Base-by-base conservation (phyloP, 2,888 invertebrate genomes). In the Brachylomia viminalis region DNA sequence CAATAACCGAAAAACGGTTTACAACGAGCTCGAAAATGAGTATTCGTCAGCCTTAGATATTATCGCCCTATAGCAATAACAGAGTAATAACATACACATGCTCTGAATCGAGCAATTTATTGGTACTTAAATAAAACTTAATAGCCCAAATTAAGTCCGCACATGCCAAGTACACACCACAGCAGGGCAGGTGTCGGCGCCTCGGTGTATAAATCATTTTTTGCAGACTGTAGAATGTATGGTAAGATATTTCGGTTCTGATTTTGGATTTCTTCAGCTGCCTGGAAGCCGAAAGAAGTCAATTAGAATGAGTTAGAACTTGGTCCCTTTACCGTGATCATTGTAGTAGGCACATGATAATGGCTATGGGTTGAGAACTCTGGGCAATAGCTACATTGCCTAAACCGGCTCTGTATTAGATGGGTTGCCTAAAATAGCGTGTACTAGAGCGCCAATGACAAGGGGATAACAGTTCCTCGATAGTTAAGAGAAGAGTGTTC, bases 91-190 rank as follows among this genome's bases (percentile, higher is more conserved):
- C 85, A 72, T 62, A 81, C 71, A 75, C 71, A 75, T 52, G 82
- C 56, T 27, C 68, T 64, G 72, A 81, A 70, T 85, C 49, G 27
- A 23, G 58, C 83, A 77, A 86, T 86, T 84, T 79, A 82, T 82
- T 66, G 86, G 65, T 75, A 82, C 70, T 77, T 71, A 73, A 78
- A 84, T 72, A 67, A 73, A 75, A 82, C 52, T 49, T 79, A 88
- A 86, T 74, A 78, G 75, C 69, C 52, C 47, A 62, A 81, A 86
- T 87, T 86, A 84, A 79, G 77, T 84, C 70, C 61, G 79, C 88
- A 85, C 81, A 88, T 88, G 87, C 88, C 83, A 81, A 73, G 76
- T 87, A 88, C 77, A 62, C 81, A 64, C 77, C 81, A 64, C 77
- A 75, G 75, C 82, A 75, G 42, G 87, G 85, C 88, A 87, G 87